Evolutionary conservation across 2,888 invertebrate genomes (phyloP), one percentile per base, ranked within the genome.

Genomic region (Platypus cylindrus): DNA sequence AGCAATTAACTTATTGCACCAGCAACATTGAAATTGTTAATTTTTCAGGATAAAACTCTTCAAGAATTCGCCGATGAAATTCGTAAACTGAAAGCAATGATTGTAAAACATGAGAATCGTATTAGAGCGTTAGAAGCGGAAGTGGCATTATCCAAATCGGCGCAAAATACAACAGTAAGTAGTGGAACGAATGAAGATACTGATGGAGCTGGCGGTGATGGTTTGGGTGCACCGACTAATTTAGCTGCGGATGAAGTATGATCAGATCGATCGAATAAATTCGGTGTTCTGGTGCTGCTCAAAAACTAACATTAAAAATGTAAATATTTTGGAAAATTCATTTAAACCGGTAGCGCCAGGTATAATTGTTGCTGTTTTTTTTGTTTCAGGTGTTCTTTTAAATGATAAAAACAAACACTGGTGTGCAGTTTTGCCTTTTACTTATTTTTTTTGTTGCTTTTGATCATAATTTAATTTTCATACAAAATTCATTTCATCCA

Each of bases 41-140:
- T 16, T 14, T 48, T 46, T 14, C 61, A 51, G 80, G 78, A 79
- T 45, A 79, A 80, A 48, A 75, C 81, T 45, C 65, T 89, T 12
- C 84, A 85, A 49, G 87, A 87, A 56, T 73, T 87, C 48, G 75
- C 79, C 24, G 87, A 90, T 55, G 90, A 90, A 62, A 87, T 91
- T 49, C 75, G 89, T 38, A 89, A 89, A 59, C 64, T 91, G 46
- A 91, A 91, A 56, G 83, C 89, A n/a, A 85, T 91, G 61, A 86
- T 91, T 48, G 84, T 91, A 16, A 90, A 90, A 55, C 91, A 91
- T 56, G 91, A 91, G 65, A 89, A 86, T 49, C 69, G 85, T 33
- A 84, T 86, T 58, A 70, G 82, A 22, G 78, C 81, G 3, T 63
- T 85, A 7, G 85, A 86, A 57, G 78, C 79, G 3, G 67, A 67